Evolutionary conservation across 2,113 vertebrate genomes (phyloP), one percentile per base, ranked within the genome.

Genomic region (Eleginops maclovinus): DNA sequence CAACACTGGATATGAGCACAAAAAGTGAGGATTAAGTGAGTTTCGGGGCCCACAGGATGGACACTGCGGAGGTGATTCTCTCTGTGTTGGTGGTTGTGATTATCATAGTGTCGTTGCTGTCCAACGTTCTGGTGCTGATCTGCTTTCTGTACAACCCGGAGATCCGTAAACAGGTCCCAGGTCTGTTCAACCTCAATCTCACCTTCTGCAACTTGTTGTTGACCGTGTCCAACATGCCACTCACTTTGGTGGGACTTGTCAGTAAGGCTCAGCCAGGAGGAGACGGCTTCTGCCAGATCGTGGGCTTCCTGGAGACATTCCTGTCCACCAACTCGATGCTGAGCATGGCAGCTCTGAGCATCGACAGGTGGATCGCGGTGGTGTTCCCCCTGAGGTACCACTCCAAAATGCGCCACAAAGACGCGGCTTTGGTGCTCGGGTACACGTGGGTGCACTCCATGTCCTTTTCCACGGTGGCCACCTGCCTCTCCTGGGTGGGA

Each of bases 301-400:
- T 94, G 77, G 98, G 97, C 70, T 99, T 99, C 92, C 90, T 99
- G 87, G 98, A 99, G 94, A 99, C 97, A 84, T 99, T 99, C 81
- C 93, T 99, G 89, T 96, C 96, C 85, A 95, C 96, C 21, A 99
- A 97, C 94, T 96, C 97, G 66, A 99, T 99, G 98, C 89, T 99
- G 89, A 99, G 97, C 91, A 99, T 99, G 98, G 98, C 97, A 4
- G 97, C 98, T 11, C 84, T 99, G 85, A 99, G 98, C 95, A 96
- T 99, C 36, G 98, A 99, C 95, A 94, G 98, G 88, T 99, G 98
- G 98, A 95, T 99, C 49, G 98, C 98, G 2, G 98, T 99, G 91
- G 98, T 93, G 61, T 99, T 97, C 87, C 98, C 98, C 14, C 93
- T 99, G 24, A 97, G 97, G 89, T 99, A 99, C 53, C 97, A 97